Base-by-base conservation (phyloP, 2,888 invertebrate species). In the Megastigmus dorsalis region DNA sequence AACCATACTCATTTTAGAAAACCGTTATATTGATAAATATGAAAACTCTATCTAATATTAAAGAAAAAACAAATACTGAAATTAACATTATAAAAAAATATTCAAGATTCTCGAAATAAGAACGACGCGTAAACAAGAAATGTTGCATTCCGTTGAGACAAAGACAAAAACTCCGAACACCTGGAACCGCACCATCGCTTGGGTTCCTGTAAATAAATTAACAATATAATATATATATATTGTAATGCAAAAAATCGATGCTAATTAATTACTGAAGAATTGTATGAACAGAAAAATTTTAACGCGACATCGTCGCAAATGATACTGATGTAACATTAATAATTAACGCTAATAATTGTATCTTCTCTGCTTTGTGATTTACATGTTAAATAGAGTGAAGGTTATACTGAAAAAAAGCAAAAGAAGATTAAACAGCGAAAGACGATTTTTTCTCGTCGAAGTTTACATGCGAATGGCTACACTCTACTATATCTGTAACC, bases 91-190 rank as follows among this genome's bases (percentile, higher is more conserved):
- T 68, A 13, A 28, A 54, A 50, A 48, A n/a, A n/a, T n/a, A n/a
- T n/a, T n/a, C n/a, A n/a, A n/a, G n/a, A 63, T 23, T 54, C 9
- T 36, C 13, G 41, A 76, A 28, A 23, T 41, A 36, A 50, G 2
- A 45, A 45, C 13, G 26, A 4, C 38, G 36, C 9, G 36, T 63
- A 5, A 50, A 50, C n/a, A 79, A 81, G 75, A 82, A 82, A 81
- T 82, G 83, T 83, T 84, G 84, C 83, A 83, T 83, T 83, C 83
- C 83, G 83, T 84, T 84, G 83, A 84, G 69, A 75, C 79, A 80
- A 77, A 79, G 55, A 68, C 77, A 80, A 80, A 78, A 79, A 80
- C 79, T 81, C 80, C 76, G 78, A 83, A 70, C 38, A 45, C 52
- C 45, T 65, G 65, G 67, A 60, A 81, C 76, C 71, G 69, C 76